Conservation (phyloP, 2,797 vertebrate species). For the Siniperca obscura region DNA sequence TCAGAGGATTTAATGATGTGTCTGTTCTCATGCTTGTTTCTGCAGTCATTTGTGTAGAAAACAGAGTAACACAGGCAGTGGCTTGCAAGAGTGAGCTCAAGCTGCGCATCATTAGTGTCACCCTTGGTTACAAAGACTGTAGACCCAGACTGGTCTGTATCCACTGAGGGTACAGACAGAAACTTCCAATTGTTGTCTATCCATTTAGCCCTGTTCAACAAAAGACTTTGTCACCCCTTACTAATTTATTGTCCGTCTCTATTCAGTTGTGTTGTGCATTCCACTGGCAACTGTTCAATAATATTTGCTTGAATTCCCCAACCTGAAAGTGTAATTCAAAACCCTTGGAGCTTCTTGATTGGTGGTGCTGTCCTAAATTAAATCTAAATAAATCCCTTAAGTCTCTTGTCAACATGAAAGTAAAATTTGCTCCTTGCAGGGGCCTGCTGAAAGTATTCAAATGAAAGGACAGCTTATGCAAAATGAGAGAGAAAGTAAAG, state of each 20-base stretch:
- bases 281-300: slow-evolving; percentile 69
- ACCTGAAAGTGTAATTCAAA: slow-evolving; percentile 67
- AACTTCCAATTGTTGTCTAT: slow-evolving; percentile 68
- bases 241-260: slow-evolving; percentile 75
- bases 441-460: slow-evolving; percentile 47
- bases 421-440: slow-evolving; percentile 38
- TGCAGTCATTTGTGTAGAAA: slow-evolving; percentile 65
- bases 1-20: slow-evolving; percentile 50
- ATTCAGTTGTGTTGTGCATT: slow-evolving; percentile 73
- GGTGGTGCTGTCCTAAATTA: slow-evolving; percentile 29
- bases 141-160: slow-evolving; percentile 66
- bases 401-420: slow-evolving; percentile 43
- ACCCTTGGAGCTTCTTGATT: slow-evolving; percentile 57
- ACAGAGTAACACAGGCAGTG: slow-evolving; percentile 63
- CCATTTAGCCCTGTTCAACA: slow-evolving; percentile 73
- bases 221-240: slow-evolving; percentile 77
- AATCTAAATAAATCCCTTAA: slow-evolving; percentile 61
- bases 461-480: slow-evolving; percentile 72
- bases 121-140: slow-evolving; percentile 74
- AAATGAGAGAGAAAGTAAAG: slow-evolving; percentile 56
- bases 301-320: slow-evolving; percentile 74
- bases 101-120: slow-evolving; percentile 80
- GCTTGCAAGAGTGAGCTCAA: slow-evolving; percentile 76
- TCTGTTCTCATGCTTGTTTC: slow-evolving; percentile 68
- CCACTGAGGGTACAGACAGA: slow-evolving; percentile 67